These are phyloP conservation scores for Pectinophora gossypiella DNA, from an alignment of 1,140 invertebrate genomes.

Conservation along the genomic window DNA sequence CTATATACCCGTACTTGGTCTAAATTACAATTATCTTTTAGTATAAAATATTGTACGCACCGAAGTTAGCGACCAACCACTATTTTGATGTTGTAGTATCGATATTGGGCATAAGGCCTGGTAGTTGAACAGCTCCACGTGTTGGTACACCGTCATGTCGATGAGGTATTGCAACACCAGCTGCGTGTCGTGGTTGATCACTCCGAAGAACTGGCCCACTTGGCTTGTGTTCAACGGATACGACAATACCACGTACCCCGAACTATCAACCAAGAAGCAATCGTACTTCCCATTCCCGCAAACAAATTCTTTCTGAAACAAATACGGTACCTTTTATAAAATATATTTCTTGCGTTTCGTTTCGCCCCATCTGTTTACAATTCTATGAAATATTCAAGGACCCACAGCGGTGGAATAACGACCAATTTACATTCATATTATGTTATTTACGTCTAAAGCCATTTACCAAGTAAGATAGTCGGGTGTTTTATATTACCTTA, in stretches of 20 bases:
- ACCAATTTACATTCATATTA: no score
- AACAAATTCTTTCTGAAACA: conserved; percentile 76
- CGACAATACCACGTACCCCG: conserved; percentile 91
- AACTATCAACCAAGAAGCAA: conserved; percentile 92
- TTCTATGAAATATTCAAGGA: no score
- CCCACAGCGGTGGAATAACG: no score
- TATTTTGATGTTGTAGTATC: conserved; percentile 27
- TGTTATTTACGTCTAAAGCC: no score
- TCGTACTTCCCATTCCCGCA: conserved; percentile 77
- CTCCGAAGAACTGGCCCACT: conserved; percentile 90
- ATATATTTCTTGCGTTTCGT: no score
- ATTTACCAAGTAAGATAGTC: no score
- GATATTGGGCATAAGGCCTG: conserved; percentile 83
- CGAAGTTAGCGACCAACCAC: conserved; percentile 37
- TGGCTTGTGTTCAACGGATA: conserved; percentile 58
- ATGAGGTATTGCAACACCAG: conserved; percentile 86
- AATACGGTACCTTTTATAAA: no score
- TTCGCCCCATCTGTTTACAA: no score
- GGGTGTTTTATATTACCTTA: no score
- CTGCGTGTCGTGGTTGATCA: conserved; percentile 80
- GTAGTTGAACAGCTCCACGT: conserved; percentile 89
- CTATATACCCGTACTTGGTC: not conserved
- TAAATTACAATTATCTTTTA: no score
- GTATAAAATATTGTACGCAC: no score
- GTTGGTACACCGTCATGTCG: conserved; percentile 82